Conservation (phyloP, 1,140 invertebrate genomes). For the Phymastichus coffea region DNA sequence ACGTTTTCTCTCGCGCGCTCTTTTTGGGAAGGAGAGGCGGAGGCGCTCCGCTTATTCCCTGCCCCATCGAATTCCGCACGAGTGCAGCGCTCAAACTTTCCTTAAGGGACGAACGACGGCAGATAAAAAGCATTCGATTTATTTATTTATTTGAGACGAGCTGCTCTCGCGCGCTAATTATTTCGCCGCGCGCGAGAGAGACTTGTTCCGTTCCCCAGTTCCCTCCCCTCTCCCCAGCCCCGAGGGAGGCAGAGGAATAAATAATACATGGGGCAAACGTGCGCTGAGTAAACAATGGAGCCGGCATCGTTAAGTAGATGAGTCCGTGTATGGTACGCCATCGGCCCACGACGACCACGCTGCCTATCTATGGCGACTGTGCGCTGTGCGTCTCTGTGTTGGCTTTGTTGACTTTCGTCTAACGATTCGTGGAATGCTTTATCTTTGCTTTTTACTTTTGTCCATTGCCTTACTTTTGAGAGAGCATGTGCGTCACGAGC, state of each 20-base stretch:
- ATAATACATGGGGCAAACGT: slow-evolving; percentile 17
- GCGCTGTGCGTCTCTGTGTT: too few species aligned
- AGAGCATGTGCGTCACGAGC: too few species aligned
- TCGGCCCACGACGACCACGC: background rate
- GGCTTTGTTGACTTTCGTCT: too few species aligned
- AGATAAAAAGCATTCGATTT: slow-evolving; percentile 5
- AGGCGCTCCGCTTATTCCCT: background rate
- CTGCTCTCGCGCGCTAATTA: slow-evolving; percentile 8
- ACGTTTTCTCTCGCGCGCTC: slow-evolving; percentile 32
- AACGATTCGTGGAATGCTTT: too few species aligned
- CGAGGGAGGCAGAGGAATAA: too few species aligned
- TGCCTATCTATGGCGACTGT: too few species aligned
- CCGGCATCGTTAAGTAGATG: slow-evolving; percentile 20
- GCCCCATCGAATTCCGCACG: background rate
- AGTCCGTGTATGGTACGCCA: slow-evolving; percentile 1
- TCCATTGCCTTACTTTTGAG: too few species aligned
- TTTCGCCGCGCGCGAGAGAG: background rate
- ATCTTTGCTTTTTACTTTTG: too few species aligned
- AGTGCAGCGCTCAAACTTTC: background rate
- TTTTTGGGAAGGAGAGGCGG: background rate
- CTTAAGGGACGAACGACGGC: background rate
- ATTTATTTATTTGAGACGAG: slow-evolving; percentile 12
- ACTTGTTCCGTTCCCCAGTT: too few species aligned
- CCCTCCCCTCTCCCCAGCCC: too few species aligned
- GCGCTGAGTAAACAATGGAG: slow-evolving; percentile 5